Base-by-base conservation (phyloP, 2,797 vertebrate genomes). In the Kryptopterus vitreolus region DNA sequence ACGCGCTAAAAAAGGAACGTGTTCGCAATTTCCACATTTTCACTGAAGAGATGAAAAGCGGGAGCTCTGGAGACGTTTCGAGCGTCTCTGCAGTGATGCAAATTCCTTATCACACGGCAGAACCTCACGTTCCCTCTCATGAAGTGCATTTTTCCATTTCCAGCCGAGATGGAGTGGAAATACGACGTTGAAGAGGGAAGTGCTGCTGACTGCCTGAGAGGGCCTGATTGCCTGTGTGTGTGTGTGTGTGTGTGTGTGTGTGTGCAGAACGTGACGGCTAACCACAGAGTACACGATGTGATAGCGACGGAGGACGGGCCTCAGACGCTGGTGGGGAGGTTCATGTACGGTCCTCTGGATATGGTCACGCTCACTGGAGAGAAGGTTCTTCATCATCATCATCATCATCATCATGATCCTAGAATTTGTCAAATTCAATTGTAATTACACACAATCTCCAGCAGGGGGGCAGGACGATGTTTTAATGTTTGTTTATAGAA, bases 361-460 rank as follows among this genome's bases (percentile, higher is more conserved):
- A 96, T 96, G 95, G 95, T 96, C 85, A 95, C 95, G 0, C 92
- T 96, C 62, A 94, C 95, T 0, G 95, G 95, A 80, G 95, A 96
- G 84, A 96, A 96, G 95, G 95, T 96, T 68, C 58, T 68, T 43
- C 10, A 43, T 7, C 38, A 43, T 43, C 38, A 43, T 43, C 10
- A 43, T 43, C 8, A 43, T 43, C 8, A 43, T 38, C 35, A 38
- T 68, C 0, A 74, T 46, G 38, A 43, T 5, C 9, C 22, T 18
- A 6, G n/a, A 7, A 55, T 46, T 26, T 79, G 2, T 57, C 52
- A 8, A 16, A 18, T 7, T 0, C 1, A 22, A 38, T 38, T 29
- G 38, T 15, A n/a, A 13, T 22, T 18, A 33, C 18, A 63, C 18
- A 63, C 33, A 22, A 2, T 38, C 33, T 26, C n/a, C 62, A 38